These are phyloP conservation scores for Pardosa pseudoannulata DNA, from an alignment of 2,888 invertebrate genomes.

Conservation along the genomic window DNA sequence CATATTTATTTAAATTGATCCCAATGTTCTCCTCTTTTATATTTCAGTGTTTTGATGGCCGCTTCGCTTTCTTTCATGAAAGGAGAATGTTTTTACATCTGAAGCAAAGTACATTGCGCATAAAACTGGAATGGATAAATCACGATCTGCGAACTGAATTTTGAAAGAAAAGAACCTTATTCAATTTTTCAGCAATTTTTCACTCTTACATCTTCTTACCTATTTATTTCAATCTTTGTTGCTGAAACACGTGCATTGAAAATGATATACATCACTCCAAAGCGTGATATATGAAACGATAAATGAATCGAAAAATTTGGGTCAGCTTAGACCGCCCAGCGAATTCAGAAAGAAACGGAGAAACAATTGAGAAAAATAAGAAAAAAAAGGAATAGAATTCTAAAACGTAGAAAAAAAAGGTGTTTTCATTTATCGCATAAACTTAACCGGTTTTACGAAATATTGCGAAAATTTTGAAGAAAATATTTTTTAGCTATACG, in stretches of 20 bases:
- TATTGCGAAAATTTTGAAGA: too few relatives aligned
- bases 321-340: background rate
- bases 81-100: too few relatives aligned
- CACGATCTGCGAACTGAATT: background rate
- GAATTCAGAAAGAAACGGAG: background rate
- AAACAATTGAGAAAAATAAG: background rate
- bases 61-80: too few relatives aligned
- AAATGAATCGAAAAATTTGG: background rate
- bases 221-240: slow-evolving; percentile 7
- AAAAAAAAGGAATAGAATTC: background rate
- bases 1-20: too few relatives aligned
- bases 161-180: background rate
- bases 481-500: too few relatives aligned
- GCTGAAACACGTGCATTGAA: slow-evolving; percentile 2
- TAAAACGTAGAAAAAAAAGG: background rate
- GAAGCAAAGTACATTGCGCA: too few relatives aligned
- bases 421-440: background rate
- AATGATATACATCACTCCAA: slow-evolving; percentile 4
- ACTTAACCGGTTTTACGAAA: background rate
- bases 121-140: background rate
- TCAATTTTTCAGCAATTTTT: slow-evolving; percentile 4
- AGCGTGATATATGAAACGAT: slow-evolving; percentile 7
- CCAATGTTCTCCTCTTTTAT: too few relatives aligned
- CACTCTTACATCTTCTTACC: background rate
- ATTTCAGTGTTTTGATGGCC: too few relatives aligned